A percentile compares a stretch with the other conserved stretches of the same genome.
Evolutionary conservation across 2,888 invertebrate genomes (phyloP).

Genomic region (Phlogophora meticulosa): DNA sequence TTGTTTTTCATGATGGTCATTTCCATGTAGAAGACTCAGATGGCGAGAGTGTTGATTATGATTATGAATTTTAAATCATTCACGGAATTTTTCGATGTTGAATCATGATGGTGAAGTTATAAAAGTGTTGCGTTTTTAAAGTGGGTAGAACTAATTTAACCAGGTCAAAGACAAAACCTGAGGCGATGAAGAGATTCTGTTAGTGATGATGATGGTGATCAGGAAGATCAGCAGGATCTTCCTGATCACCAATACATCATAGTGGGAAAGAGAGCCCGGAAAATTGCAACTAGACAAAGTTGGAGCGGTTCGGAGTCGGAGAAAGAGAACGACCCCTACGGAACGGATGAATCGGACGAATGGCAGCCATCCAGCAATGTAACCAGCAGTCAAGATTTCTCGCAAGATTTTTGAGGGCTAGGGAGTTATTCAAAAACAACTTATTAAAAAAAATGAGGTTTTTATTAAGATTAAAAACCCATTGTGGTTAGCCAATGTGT

Average conservation of each 20-base stretch:
- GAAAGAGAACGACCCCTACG: slow-evolving; percentile 85
- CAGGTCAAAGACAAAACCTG: slow-evolving; percentile 59
- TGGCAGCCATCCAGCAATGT: slow-evolving; percentile 82
- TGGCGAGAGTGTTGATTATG: slow-evolving; percentile 86
- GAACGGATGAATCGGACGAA: slow-evolving; percentile 88
- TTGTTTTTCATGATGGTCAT: slow-evolving; percentile 85
- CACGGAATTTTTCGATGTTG: slow-evolving; percentile 14
- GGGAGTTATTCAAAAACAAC: slow-evolving; percentile 20
- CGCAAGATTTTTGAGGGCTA: slow-evolving; percentile 55
- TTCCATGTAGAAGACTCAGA: slow-evolving; percentile 83
- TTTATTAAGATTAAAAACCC: too few relatives aligned
- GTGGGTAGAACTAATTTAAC: slow-evolving; percentile 60
- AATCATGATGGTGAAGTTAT: slow-evolving; percentile 48
- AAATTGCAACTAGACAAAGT: slow-evolving; percentile 64
- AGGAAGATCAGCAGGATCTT: slow-evolving; percentile 55
- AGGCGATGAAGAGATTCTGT: slow-evolving; percentile 61
- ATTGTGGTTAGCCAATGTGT: too few relatives aligned
- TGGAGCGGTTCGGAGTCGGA: slow-evolving; percentile 78
- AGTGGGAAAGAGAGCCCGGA: slow-evolving; percentile 79
- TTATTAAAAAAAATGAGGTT: too few relatives aligned
- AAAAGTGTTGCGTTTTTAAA: slow-evolving; percentile 57
- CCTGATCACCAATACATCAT: slow-evolving; percentile 65
- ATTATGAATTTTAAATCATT: slow-evolving; percentile 83
- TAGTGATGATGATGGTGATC: slow-evolving; percentile 54
- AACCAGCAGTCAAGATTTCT: slow-evolving; percentile 72